Evolutionary conservation across 2,797 vertebrate genomes (phyloP).

Genomic region (Rhynchotus rufescens): DNA sequence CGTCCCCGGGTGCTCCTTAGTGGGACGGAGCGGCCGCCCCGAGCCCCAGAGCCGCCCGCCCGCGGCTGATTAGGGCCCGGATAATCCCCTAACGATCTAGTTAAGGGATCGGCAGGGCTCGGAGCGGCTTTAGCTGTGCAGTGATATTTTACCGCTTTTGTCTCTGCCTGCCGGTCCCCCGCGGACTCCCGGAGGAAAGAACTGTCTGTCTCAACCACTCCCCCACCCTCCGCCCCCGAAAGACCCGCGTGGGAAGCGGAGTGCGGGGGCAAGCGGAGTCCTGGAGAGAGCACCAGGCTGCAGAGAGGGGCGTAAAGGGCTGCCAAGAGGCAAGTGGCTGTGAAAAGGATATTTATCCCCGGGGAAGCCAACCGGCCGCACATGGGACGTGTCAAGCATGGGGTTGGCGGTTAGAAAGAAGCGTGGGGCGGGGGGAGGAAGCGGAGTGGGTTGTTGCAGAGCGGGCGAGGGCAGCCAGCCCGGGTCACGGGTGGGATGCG

Average conservation of each 20-base stretch:
- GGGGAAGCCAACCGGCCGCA: background rate
- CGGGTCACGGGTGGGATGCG: background rate
- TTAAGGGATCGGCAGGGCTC: constrained; percentile 55
- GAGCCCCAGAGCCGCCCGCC: background rate
- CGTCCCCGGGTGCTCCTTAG: constrained; percentile 5
- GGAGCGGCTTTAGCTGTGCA: constrained; percentile 24
- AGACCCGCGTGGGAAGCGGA: background rate
- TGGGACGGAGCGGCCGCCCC: constrained; percentile 19
- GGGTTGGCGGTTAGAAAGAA: background rate
- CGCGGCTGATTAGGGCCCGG: background rate
- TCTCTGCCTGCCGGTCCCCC: background rate
- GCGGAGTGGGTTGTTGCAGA: no score
- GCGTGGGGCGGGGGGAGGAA: background rate
- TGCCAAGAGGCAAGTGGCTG: background rate
- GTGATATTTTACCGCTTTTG: constrained; percentile 44
- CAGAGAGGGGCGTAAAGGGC: background rate
- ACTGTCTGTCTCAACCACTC: background rate
- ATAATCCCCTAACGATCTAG: constrained; percentile 56
- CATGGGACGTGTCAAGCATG: background rate
- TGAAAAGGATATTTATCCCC: background rate
- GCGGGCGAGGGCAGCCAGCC: background rate
- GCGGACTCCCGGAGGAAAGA: background rate
- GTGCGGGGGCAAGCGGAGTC: background rate
- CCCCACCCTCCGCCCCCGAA: background rate
- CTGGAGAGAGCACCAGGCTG: background rate